phyloP scores from a whole-genome alignment of 2,888 invertebrate genomes.

The Catocala nupta region DNA sequence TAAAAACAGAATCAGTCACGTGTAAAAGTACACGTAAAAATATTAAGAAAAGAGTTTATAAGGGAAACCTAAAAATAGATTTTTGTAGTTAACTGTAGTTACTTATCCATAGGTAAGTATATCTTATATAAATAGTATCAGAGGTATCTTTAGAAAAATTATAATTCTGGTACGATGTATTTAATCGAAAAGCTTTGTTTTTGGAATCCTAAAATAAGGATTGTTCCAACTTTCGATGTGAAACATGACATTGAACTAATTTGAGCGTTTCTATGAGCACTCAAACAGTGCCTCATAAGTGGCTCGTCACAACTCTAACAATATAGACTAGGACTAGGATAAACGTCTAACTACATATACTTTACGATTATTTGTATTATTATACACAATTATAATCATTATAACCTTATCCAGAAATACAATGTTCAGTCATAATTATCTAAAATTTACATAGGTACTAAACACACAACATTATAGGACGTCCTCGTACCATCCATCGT shows the following conservation, averaged over 20 bases:
- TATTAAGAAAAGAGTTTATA: too few species aligned
- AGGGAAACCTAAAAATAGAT: too few species aligned
- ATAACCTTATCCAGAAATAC: slow-evolving; percentile 40
- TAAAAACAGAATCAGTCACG: slow-evolving; percentile 4
- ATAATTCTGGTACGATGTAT: slow-evolving; percentile 5
- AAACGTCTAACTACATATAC: slow-evolving; percentile 33
- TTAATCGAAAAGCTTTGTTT: neutral
- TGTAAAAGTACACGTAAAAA: neutral
- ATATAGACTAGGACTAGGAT: slow-evolving; percentile 49
- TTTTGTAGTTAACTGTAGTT: too few species aligned
- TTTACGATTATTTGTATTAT: slow-evolving; percentile 27
- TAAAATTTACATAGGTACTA: slow-evolving; percentile 21
- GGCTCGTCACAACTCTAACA: slow-evolving; percentile 24
- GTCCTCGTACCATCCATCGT: neutral
- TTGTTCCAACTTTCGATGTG: neutral
- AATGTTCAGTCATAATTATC: slow-evolving; percentile 49
- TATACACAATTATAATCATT: slow-evolving; percentile 35
- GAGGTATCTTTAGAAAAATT: slow-evolving; percentile 2
- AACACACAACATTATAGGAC: slow-evolving; percentile 6
- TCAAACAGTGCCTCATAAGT: slow-evolving; percentile 14
- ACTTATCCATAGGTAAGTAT: neutral
- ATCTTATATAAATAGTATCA: slow-evolving; percentile 3
- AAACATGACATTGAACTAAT: slow-evolving; percentile 21
- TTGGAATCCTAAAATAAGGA: neutral
- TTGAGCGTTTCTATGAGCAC: slow-evolving; percentile 23